Percentiles rank a stretch among this genome's conserved stretches.
These are phyloP conservation scores for Trinorchestia longiramus DNA, from an alignment of 1,140 invertebrate species.

Conservation along the genomic window DNA sequence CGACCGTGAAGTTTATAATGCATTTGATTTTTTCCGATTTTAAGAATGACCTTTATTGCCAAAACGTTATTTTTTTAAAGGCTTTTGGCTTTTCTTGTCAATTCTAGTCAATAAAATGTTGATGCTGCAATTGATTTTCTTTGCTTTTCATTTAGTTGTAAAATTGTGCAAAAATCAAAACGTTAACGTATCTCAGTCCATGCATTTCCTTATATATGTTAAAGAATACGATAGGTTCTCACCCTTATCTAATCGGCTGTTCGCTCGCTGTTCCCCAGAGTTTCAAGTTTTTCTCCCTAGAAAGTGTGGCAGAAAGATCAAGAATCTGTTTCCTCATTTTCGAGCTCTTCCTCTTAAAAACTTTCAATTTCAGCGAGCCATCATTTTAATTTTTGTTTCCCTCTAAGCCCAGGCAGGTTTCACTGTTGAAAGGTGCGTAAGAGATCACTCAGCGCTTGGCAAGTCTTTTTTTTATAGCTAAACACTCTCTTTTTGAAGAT, in stretches of 20 bases:
- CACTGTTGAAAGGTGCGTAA: neutral
- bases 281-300: neutral
- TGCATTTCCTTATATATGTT: neutral
- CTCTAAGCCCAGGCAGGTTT: neutral
- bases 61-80: too few species aligned
- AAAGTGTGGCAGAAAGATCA: neutral
- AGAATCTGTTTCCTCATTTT: neutral
- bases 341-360: neutral
- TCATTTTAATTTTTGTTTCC: neutral
- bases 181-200: too few species aligned
- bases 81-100: too few species aligned
- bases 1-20: too few species aligned
- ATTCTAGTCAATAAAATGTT: too few species aligned
- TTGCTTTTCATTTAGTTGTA: too few species aligned
- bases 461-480: neutral
- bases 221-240: neutral
- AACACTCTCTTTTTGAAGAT: neutral
- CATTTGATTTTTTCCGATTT: too few species aligned
- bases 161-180: too few species aligned
- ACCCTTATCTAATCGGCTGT: neutral
- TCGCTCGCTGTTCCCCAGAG: neutral
- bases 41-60: too few species aligned
- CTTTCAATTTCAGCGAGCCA: neutral
- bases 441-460: neutral
- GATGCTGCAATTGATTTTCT: too few species aligned